These are phyloP conservation scores for Pterocles gutturalis DNA, from an alignment of 2,113 vertebrate genomes.

Conservation along the genomic window DNA sequence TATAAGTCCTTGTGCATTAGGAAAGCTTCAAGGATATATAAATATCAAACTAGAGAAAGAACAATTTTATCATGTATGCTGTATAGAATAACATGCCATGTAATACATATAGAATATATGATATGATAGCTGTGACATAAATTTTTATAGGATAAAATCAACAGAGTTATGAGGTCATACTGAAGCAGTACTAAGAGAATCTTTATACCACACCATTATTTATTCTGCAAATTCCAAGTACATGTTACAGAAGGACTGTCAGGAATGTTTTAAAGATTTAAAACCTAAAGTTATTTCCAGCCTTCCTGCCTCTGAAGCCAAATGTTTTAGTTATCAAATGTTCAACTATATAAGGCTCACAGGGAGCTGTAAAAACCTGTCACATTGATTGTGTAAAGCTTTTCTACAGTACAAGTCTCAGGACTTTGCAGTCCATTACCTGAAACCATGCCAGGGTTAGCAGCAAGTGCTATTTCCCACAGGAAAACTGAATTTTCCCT, in stretches of 20 bases:
- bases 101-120: neutral
- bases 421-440: constrained; percentile 14
- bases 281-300: constrained; percentile 32
- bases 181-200: neutral
- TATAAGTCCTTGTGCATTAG: neutral
- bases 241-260: neutral
- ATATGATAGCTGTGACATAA: neutral
- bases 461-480: constrained; percentile 28
- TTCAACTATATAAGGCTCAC: neutral
- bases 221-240: neutral
- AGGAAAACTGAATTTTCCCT: neutral
- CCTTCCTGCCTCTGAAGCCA: neutral
- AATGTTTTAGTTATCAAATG: constrained; percentile 46
- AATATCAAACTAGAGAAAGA: neutral
- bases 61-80: neutral
- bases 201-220: neutral
- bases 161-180: neutral
- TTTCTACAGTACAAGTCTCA: neutral
- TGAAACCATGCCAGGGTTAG: neutral
- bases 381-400: neutral
- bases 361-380: constrained; percentile 43
- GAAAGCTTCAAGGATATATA: neutral
- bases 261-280: constrained; percentile 39
- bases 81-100: neutral
- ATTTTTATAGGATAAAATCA: constrained; percentile 21